Evolutionary conservation across 2,113 vertebrate genomes (phyloP), one percentile per base, ranked within the genome.

Genomic region (Tricholaema leucomelas): DNA sequence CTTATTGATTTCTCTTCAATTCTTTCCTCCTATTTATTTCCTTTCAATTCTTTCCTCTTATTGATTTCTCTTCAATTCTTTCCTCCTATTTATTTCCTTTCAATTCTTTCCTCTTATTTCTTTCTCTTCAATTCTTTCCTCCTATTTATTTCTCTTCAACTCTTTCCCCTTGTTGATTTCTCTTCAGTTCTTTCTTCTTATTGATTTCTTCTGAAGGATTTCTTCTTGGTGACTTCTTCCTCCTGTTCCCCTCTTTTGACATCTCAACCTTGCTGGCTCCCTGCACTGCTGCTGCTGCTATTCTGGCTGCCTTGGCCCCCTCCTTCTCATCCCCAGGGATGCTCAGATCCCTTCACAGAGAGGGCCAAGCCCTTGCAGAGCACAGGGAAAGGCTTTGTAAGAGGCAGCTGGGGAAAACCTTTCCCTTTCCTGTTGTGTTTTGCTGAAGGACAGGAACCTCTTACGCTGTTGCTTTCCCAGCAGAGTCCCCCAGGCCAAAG

Each of bases 391-490:
- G 12, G 31, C 71, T 78, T 64, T 59, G 71, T 16, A 38, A 36
- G 5, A 0, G 8, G 75, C 54, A 24, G 59, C 76, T 40, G 42
- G 42, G 69, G 42, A 35, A 71, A 66, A 28, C 64, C 87, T 81
- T 81, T 56, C 35, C 50, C 65, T 73, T 89, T 84, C 89, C 90
- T 77, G 87, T 67, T 20, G 74, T 23, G 65, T 81, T 91, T 70
- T 81, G 42, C 71, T 58, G 42, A 48, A 70, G 77, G 55, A 63
- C 24, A 28, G 63, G 88, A 91, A 36, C 54, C 19, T 82, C 52
- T 74, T 3, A 31, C 4, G 0, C 61, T 61, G 1, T 0, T 66
- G 69, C 27, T 63, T 92, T 87, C 87, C 89, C 81, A 79, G 64
- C 71, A 38, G 42, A 38, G 21, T 46, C 58, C 63, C 55, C 6